phyloP scores from a whole-genome alignment of 2,888 invertebrate species.

The Standfussiana lucernea region DNA sequence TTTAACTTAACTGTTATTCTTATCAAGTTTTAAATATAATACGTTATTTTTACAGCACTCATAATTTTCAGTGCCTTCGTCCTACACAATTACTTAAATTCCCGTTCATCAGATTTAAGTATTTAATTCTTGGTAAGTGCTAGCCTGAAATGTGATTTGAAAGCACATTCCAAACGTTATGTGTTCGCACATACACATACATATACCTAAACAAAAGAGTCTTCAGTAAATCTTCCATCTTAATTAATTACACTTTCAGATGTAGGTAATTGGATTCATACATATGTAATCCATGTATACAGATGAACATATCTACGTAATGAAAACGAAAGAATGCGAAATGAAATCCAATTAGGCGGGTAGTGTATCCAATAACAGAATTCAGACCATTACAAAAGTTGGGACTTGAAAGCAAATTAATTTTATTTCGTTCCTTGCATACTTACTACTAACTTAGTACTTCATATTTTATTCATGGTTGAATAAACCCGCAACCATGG shows the following conservation, averaged over 20 bases:
- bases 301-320: slow-evolving; percentile 42
- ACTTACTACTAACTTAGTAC: slow-evolving; percentile 17
- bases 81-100: neutral
- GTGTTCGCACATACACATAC: neutral
- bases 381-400: slow-evolving; percentile 54
- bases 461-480: slow-evolving; percentile 40
- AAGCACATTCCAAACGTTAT: neutral
- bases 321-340: slow-evolving; percentile 62
- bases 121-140: neutral
- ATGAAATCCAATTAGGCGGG: slow-evolving; percentile 63
- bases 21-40: neutral
- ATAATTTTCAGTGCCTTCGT: neutral
- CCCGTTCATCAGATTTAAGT: neutral
- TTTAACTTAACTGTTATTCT: neutral
- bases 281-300: slow-evolving; percentile 50
- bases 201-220: slow-evolving; percentile 1
- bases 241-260: slow-evolving; percentile 50
- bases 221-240: slow-evolving; percentile 13
- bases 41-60: neutral
- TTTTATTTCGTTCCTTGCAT: slow-evolving; percentile 43
- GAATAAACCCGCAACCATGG: slow-evolving; percentile 12
- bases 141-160: neutral
- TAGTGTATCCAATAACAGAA: slow-evolving; percentile 52
- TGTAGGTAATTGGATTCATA: slow-evolving; percentile 45
- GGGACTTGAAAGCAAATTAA: slow-evolving; percentile 42